phyloP scores from a whole-genome alignment of 2,888 invertebrate species.

The Andricus quercusramuli region DNA sequence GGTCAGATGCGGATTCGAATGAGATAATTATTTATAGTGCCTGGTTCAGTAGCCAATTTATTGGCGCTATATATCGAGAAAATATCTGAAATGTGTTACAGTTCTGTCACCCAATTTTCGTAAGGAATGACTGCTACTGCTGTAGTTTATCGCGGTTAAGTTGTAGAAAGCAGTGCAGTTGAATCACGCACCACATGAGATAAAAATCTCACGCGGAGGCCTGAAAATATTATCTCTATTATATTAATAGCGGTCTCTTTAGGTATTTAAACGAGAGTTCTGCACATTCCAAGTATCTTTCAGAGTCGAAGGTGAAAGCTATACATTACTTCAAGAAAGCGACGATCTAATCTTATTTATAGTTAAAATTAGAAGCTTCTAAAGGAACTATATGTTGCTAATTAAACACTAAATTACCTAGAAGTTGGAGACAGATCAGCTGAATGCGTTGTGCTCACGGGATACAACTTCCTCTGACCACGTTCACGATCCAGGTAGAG shows the following conservation, averaged over 20 bases:
- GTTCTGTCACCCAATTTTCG: constrained; percentile 23
- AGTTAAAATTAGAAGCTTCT: neutral
- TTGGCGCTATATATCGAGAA: constrained; percentile 1
- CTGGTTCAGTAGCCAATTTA: neutral
- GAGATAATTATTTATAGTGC: constrained; percentile 7
- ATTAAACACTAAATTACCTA: constrained; percentile 45
- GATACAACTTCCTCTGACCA: constrained; percentile 83
- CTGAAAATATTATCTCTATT: constrained; percentile 34
- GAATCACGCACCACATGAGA: constrained; percentile 22
- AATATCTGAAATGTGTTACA: neutral
- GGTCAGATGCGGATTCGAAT: neutral
- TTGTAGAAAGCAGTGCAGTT: constrained; percentile 20
- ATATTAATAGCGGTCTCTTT: constrained; percentile 31
- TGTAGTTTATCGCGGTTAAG: constrained; percentile 23
- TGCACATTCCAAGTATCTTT: constrained; percentile 21
- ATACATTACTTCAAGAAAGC: neutral
- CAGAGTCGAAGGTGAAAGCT: neutral
- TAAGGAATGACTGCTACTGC: constrained; percentile 3
- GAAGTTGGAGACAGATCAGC: constrained; percentile 64
- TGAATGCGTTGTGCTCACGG: constrained; percentile 85
- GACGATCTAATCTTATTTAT: neutral
- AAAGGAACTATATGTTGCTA: neutral
- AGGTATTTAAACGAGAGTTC: constrained; percentile 26
- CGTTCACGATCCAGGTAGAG: constrained; percentile 83
- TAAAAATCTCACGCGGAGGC: constrained; percentile 11